A percentile compares a stretch with the other conserved stretches of the same genome.
Evolutionary conservation across 2,888 invertebrate genomes (phyloP).

Genomic region (Shargacucullia verbasci): DNA sequence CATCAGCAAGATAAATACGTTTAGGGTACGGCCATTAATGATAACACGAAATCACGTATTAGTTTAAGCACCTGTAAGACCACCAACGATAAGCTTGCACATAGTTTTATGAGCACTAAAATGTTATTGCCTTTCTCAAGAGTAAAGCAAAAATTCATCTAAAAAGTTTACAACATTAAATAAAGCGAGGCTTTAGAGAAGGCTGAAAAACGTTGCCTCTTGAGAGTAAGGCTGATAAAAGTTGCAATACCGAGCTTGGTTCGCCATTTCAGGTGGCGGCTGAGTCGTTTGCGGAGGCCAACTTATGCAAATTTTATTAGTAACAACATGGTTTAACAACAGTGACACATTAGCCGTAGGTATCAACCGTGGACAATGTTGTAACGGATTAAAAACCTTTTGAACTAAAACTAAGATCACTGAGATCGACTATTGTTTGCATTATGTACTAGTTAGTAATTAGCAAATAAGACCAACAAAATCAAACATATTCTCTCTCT

Average conservation of each 20-base stretch:
- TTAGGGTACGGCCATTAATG: slow-evolving; percentile 32
- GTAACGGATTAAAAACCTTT: slow-evolving; percentile 21
- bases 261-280: slow-evolving; percentile 32
- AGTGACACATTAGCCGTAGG: slow-evolving; percentile 38
- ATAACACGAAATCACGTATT: slow-evolving; percentile 27
- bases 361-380: slow-evolving; percentile 25
- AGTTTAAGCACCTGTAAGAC: slow-evolving; percentile 27
- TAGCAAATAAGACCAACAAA: slow-evolving; percentile 2
- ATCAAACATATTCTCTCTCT: too few species aligned
- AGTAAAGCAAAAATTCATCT: slow-evolving; percentile 31
- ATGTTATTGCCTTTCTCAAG: slow-evolving; percentile 28
- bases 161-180: slow-evolving; percentile 45
- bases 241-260: slow-evolving; percentile 53
- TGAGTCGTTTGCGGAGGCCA: slow-evolving; percentile 41
- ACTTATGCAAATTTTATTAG: slow-evolving; percentile 62
- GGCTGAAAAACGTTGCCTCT: slow-evolving; percentile 36
- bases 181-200: slow-evolving; percentile 30
- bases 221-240: slow-evolving; percentile 58
- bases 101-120: slow-evolving; percentile 45
- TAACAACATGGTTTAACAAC: slow-evolving; percentile 36
- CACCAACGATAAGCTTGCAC: slow-evolving; percentile 27
- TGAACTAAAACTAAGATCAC: slow-evolving; percentile 11
- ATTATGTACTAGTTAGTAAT: slow-evolving; percentile 8
- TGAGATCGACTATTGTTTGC: slow-evolving; percentile 26
- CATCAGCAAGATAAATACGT: slow-evolving; percentile 25